Evolutionary conservation across 64 coral and sea anemone species (phyloP).

Genomic region (Dendrophyllia cribrosa): DNA sequence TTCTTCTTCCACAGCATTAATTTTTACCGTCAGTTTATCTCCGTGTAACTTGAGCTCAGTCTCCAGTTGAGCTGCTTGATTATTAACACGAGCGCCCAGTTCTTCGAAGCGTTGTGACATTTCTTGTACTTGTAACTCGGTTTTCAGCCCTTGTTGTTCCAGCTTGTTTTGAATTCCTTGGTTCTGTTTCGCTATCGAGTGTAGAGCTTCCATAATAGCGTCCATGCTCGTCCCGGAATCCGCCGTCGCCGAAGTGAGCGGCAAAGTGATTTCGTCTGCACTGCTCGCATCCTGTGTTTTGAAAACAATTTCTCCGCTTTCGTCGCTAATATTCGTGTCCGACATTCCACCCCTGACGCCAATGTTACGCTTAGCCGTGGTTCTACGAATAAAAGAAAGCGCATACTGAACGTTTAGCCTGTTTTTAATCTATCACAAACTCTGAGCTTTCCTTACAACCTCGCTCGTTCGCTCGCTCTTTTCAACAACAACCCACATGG

Average conservation of each 20-base stretch:
- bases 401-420: too few species aligned
- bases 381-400: too few species aligned
- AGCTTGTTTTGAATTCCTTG: neutral
- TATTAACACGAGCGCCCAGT: neutral
- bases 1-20: neutral
- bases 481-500: too few species aligned
- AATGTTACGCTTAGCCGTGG: neutral
- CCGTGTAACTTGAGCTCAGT: neutral
- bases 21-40: neutral
- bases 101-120: neutral
- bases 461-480: too few species aligned
- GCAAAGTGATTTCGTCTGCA: neutral
- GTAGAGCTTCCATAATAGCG: neutral
- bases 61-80: neutral
- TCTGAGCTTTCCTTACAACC: too few species aligned
- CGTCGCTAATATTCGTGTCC: neutral
- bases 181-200: slow-evolving; percentile 2
- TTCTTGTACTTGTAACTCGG: neutral
- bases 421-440: too few species aligned
- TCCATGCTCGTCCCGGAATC: neutral
- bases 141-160: neutral
- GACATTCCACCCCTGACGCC: neutral
- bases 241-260: neutral
- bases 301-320: slow-evolving; percentile 10
- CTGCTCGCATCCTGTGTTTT: neutral